These are phyloP conservation scores for Drosophila kurseongensis DNA, from an alignment of 1,140 invertebrate genomes.

Conservation along the genomic window DNA sequence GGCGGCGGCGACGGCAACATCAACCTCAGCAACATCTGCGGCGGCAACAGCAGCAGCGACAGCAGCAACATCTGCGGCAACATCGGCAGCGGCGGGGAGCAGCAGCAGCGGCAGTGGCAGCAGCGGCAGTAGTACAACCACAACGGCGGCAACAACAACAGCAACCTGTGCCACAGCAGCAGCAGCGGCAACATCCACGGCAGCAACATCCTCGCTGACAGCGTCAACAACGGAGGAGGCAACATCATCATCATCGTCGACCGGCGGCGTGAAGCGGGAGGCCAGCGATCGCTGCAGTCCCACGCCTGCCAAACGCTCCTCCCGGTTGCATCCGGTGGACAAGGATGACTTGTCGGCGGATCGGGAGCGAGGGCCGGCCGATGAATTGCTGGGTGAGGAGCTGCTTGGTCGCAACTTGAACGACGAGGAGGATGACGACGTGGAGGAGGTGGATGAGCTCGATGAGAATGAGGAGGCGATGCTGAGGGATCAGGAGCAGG, in stretches of 20 bases:
- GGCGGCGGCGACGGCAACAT: constrained; percentile 34
- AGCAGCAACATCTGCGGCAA: constrained; percentile 25
- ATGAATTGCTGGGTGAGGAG: constrained; percentile 23
- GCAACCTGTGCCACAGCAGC: constrained; percentile 31
- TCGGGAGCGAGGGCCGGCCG: constrained; percentile 14
- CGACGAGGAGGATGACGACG: constrained; percentile 31
- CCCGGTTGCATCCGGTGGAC: constrained; percentile 7
- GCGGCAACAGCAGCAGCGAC: constrained; percentile 30
- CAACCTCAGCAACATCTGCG: constrained; percentile 41
- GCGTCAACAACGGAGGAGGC: constrained; percentile 25
- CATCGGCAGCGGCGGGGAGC: constrained; percentile 28
- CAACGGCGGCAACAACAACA: constrained; percentile 21
- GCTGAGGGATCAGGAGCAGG: constrained; percentile 16
- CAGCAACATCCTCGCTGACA: constrained; percentile 10
- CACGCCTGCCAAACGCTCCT: constrained; percentile 75
- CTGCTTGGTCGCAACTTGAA: constrained; percentile 33
- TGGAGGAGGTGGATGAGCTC: constrained; percentile 37
- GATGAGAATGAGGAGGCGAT: constrained; percentile 44
- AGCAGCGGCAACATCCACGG: constrained; percentile 29
- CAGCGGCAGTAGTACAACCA: constrained; percentile 28
- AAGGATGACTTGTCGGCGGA: constrained; percentile 7
- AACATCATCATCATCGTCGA: constrained; percentile 22
- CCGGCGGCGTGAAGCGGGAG: constrained; percentile 52
- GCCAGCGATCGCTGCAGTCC: constrained; percentile 76
- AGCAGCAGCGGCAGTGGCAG: constrained; percentile 6